Conservation (phyloP, 1,140 invertebrate species). For the Dolichoris vasculosae region DNA sequence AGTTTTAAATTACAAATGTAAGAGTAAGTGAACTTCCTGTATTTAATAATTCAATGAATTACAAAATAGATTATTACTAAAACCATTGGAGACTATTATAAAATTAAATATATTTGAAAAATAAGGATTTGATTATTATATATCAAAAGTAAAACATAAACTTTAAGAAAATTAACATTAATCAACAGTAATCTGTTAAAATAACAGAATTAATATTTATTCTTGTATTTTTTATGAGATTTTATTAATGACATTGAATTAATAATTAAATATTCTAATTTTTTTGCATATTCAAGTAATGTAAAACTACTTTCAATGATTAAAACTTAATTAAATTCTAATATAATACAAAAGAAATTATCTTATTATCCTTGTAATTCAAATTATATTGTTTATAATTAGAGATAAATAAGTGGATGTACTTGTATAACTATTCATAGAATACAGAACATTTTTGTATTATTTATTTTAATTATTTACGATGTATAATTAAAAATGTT, state of each 20-base stretch:
- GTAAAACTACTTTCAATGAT: neutral
- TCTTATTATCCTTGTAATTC: neutral
- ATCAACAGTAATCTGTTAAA: too few relatives aligned
- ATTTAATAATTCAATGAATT: neutral
- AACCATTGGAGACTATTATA: neutral
- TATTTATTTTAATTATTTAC: neutral
- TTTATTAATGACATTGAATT: too few relatives aligned
- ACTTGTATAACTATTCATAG: neutral
- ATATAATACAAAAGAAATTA: neutral
- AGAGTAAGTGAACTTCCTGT: neutral
- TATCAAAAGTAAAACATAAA: too few relatives aligned
- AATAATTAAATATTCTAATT: too few relatives aligned
- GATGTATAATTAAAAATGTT: too few relatives aligned
- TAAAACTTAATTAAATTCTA: neutral
- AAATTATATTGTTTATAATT: neutral
- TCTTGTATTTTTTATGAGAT: too few relatives aligned
- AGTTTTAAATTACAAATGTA: neutral
- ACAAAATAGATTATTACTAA: too few relatives aligned
- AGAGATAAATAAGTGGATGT: too few relatives aligned
- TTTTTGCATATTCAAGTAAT: too few relatives aligned
- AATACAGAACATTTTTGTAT: neutral
- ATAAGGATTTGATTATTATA: too few relatives aligned
- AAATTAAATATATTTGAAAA: neutral
- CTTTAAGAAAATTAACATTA: too few relatives aligned
- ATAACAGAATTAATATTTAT: too few relatives aligned